Conservation (phyloP, 53 echinoderm and acorn worm species). For the Hippasteria phrygiana region DNA sequence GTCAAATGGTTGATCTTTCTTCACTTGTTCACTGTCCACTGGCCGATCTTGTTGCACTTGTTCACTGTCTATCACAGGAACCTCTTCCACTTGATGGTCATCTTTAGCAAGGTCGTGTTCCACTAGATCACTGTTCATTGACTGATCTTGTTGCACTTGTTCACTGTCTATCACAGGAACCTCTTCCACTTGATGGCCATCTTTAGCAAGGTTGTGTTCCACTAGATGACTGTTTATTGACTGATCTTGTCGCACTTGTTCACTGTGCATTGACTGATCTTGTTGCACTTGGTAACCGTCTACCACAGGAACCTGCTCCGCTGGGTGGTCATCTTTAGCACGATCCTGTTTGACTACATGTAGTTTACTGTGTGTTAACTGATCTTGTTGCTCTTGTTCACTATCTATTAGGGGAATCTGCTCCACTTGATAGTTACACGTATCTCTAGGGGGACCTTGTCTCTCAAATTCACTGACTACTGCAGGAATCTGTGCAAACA, state of each 20-base stretch:
- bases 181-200: background rate
- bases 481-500: background rate
- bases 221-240: background rate
- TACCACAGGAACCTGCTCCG: background rate
- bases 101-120: background rate
- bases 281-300: background rate
- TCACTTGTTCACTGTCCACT: background rate
- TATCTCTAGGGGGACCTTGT: background rate
- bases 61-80: background rate
- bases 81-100: background rate
- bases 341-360: background rate
- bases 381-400: background rate
- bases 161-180: background rate
- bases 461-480: background rate
- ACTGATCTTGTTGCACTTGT: slow-evolving; percentile 5
- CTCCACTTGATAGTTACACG: background rate
- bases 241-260: background rate
- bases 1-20: background rate
- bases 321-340: background rate
- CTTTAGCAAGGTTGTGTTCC: background rate
- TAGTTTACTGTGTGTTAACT: background rate
- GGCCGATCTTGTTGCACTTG: slow-evolving; percentile 23
- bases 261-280: background rate
- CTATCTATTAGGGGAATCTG: background rate
- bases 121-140: background rate